Evolutionary conservation across 2,888 invertebrate species (phyloP).

Genomic region (Aporophyla nigra): DNA sequence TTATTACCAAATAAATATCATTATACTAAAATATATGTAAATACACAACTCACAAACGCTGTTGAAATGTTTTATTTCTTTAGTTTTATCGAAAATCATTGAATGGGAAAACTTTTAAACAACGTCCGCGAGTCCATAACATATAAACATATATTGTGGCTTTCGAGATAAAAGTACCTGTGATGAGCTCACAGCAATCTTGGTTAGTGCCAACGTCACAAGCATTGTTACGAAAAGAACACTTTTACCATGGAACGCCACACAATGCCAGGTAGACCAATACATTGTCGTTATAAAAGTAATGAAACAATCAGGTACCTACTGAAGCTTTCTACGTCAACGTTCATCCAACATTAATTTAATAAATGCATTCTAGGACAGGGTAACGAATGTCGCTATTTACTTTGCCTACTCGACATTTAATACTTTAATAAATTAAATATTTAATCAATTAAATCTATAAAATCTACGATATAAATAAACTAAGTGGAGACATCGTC

Average conservation of each 20-base stretch:
- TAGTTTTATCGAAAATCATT: not conserved
- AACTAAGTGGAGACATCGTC: slow-evolving; percentile 48
- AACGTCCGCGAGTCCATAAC: slow-evolving; percentile 40
- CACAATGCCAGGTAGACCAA: slow-evolving; percentile 53
- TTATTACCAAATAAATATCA: slow-evolving; percentile 66
- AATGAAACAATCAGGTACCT: slow-evolving; percentile 86
- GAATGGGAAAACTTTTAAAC: slow-evolving; percentile 31
- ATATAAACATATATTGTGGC: slow-evolving; percentile 61
- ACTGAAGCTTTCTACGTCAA: slow-evolving; percentile 71
- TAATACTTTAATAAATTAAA: slow-evolving; percentile 44
- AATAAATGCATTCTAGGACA: slow-evolving; percentile 69
- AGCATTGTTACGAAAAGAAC: slow-evolving; percentile 65
- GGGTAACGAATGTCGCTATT: slow-evolving; percentile 57
- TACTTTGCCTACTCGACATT: slow-evolving; percentile 45
- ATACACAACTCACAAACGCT: slow-evolving; percentile 45
- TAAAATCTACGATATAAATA: slow-evolving; percentile 51
- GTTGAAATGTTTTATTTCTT: slow-evolving; percentile 24
- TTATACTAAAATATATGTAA: slow-evolving; percentile 57
- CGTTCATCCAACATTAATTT: slow-evolving; percentile 54
- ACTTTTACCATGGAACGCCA: slow-evolving; percentile 70
- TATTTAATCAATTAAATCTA: slow-evolving; percentile 34
- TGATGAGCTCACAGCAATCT: slow-evolving; percentile 63
- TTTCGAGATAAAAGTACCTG: slow-evolving; percentile 69
- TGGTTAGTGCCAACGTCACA: slow-evolving; percentile 67
- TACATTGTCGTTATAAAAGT: slow-evolving; percentile 55